These are phyloP conservation scores for Crotophaga sulcirostris DNA, from an alignment of 2,113 vertebrate species.

Conservation along the genomic window DNA sequence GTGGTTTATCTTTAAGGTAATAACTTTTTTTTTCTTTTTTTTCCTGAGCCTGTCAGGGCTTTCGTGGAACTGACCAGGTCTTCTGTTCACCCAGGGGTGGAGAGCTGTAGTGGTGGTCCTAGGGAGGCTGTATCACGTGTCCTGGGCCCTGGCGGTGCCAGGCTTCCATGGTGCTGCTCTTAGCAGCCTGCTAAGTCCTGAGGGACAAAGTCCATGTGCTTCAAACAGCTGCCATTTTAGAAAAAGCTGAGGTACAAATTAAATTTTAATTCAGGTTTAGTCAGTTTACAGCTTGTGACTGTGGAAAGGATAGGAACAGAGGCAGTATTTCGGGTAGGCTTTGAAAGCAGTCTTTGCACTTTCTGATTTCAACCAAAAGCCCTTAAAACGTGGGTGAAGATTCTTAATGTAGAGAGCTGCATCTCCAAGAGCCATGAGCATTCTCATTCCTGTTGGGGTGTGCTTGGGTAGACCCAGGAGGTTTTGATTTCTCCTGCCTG, in stretches of 20 bases:
- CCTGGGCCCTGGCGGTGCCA: background rate
- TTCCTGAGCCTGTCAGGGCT: background rate
- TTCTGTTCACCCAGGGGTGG: fast-evolving
- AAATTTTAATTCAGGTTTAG: background rate
- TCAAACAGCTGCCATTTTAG: fast-evolving
- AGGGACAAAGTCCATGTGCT: fast-evolving
- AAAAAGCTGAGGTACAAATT: background rate
- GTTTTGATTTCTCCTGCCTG: background rate
- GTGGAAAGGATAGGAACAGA: background rate
- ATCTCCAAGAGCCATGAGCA: fast-evolving
- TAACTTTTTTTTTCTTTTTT: background rate
- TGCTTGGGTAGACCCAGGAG: fast-evolving
- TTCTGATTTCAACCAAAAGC: background rate
- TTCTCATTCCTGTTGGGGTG: fast-evolving
- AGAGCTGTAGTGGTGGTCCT: fast-evolving
- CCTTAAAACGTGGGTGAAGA: background rate
- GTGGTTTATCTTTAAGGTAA: too few relatives aligned
- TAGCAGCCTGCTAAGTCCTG: background rate
- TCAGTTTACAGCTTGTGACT: background rate
- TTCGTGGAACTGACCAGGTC: background rate
- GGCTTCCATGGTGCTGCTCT: background rate
- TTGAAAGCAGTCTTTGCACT: background rate
- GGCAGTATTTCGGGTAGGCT: background rate
- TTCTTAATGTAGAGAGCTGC: background rate
- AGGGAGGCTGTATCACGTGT: fast-evolving